A percentile compares a stretch with the other conserved stretches of the same genome.
These are phyloP conservation scores for Xanthorhoe designata DNA, from an alignment of 2,888 invertebrate species.

Conservation along the genomic window DNA sequence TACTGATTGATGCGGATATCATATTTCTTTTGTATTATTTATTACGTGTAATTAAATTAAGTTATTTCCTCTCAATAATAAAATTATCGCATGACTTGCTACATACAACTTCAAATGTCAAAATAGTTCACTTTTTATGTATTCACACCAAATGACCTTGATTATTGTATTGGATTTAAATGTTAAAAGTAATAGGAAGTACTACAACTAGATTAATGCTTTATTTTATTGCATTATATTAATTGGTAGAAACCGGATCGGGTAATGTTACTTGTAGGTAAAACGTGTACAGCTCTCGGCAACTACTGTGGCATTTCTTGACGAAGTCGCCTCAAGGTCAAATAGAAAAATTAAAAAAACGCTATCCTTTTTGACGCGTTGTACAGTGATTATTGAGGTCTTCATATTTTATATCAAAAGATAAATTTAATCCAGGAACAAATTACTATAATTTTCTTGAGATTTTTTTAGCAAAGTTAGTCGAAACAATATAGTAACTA, in stretches of 20 bases:
- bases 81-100: slow-evolving; percentile 38
- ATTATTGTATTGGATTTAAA: slow-evolving; percentile 46
- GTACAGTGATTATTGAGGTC: too few relatives aligned
- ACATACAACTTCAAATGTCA: slow-evolving; percentile 43
- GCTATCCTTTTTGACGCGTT: too few relatives aligned
- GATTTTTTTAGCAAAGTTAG: too few relatives aligned
- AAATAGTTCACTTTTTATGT: slow-evolving; percentile 41
- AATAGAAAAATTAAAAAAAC: too few relatives aligned
- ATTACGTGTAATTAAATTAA: slow-evolving; percentile 28
- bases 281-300: slow-evolving; percentile 1
- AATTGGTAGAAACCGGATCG: slow-evolving; percentile 33
- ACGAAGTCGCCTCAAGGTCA: not conserved
- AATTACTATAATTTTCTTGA: too few relatives aligned
- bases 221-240: slow-evolving; percentile 41
- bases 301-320: not conserved
- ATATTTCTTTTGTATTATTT: slow-evolving; percentile 18
- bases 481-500: too few relatives aligned
- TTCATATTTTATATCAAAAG: too few relatives aligned
- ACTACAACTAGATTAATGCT: slow-evolving; percentile 50
- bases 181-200: slow-evolving; percentile 63
- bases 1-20: not conserved
- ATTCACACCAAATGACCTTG: slow-evolving; percentile 46
- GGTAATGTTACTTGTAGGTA: slow-evolving; percentile 21
- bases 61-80: slow-evolving; percentile 29
- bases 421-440: too few relatives aligned